Evolutionary conservation across 2,113 vertebrate species (phyloP).

Genomic region (Raja brachyura): DNA sequence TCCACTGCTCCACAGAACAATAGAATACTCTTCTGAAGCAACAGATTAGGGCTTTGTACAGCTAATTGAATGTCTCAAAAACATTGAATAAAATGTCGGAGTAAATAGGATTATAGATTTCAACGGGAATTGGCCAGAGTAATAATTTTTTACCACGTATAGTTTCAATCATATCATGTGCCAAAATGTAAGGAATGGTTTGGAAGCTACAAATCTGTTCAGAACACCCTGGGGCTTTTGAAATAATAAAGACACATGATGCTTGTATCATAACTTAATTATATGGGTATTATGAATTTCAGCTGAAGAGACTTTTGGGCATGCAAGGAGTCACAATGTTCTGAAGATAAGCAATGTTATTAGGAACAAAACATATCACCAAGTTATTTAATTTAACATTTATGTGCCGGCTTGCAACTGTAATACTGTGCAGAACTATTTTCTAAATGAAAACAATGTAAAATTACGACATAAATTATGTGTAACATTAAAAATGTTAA

Average conservation of each 20-base stretch:
- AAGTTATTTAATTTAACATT: conserved; percentile 59
- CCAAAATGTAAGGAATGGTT: not conserved
- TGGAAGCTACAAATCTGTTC: conserved; percentile 22
- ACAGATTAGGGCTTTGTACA: not conserved
- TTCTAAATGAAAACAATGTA: not conserved
- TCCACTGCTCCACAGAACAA: too few relatives aligned
- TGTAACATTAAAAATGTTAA: not conserved
- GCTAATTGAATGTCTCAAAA: conserved; percentile 21
- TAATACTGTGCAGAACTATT: not conserved
- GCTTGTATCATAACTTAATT: conserved; percentile 42
- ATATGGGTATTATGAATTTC: conserved; percentile 48
- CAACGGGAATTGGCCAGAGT: not conserved
- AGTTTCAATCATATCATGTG: conserved; percentile 29
- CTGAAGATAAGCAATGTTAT: conserved; percentile 58
- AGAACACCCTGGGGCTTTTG: conserved; percentile 33
- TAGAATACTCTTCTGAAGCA: not conserved
- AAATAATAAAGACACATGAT: conserved; percentile 36
- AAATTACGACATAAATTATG: not conserved
- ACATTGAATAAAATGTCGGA: not conserved
- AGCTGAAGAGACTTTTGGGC: conserved; percentile 44
- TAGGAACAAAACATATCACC: conserved; percentile 55
- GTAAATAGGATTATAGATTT: conserved; percentile 7
- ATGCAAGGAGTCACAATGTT: conserved; percentile 46
- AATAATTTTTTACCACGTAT: conserved; percentile 23
- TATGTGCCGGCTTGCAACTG: not conserved